Conservation (phyloP, 23 tunicate genomes). For the Trididemnum nubilum region DNA sequence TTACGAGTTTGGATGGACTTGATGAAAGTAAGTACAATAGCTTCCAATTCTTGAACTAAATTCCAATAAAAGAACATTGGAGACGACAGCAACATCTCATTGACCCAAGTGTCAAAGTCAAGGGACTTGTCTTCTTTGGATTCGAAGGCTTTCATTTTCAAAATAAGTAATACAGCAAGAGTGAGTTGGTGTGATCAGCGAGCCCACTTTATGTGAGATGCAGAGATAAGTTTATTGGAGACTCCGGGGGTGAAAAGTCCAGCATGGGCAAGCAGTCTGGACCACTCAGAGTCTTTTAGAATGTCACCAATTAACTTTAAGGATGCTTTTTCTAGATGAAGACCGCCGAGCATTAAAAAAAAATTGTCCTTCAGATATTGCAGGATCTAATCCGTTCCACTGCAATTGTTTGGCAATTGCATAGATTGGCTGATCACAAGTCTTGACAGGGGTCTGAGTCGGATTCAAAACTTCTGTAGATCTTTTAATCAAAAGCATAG, state of each 20-base stretch:
- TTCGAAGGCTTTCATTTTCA: neutral
- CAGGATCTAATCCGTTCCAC: slow-evolving; percentile 5
- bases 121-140: neutral
- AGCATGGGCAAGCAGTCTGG: slow-evolving; percentile 1
- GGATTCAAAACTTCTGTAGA: slow-evolving; percentile 7
- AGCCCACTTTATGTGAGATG: neutral
- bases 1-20: neutral
- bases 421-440: slow-evolving; percentile 10
- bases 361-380: neutral
- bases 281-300: neutral
- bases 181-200: neutral
- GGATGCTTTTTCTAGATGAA: neutral
- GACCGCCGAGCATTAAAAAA: slow-evolving; percentile 4
- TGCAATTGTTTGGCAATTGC: slow-evolving; percentile 20
- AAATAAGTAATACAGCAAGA: neutral
- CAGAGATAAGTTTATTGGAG: neutral
- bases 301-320: slow-evolving; percentile 8
- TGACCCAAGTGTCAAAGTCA: neutral
- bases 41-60: neutral
- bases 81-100: neutral
- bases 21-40: neutral
- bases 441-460: neutral
- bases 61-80: slow-evolving; percentile 9
- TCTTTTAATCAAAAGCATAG: neutral
- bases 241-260: neutral